Percentiles rank a stretch among this genome's conserved stretches.
Evolutionary conservation across 2,888 invertebrate genomes (phyloP).

Genomic region (Macaria liturata): DNA sequence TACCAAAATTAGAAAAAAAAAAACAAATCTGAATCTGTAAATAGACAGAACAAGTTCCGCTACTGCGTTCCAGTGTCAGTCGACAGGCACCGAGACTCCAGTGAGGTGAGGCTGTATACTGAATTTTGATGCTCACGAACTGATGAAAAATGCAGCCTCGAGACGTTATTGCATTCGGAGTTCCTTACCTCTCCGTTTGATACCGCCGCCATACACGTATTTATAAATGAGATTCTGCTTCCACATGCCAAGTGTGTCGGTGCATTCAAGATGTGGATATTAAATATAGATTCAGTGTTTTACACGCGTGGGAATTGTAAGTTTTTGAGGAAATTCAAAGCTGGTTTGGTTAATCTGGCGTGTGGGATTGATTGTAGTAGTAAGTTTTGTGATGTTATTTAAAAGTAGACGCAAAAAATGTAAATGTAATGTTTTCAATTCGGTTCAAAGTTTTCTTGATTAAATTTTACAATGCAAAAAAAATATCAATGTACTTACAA

Average conservation of each 20-base stretch:
- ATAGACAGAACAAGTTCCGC: not conserved
- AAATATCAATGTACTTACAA: too few species aligned
- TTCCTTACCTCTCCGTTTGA: conserved; percentile 25
- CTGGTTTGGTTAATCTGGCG: too few species aligned
- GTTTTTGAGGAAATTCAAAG: too few species aligned
- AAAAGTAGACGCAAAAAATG: too few species aligned
- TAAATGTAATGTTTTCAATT: too few species aligned
- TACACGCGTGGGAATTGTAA: too few species aligned
- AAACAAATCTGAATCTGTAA: too few species aligned
- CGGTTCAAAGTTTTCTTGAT: too few species aligned
- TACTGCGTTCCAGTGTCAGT: not conserved
- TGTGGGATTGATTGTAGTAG: too few species aligned
- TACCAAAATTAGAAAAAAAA: too few species aligned
- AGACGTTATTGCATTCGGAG: conserved; percentile 43
- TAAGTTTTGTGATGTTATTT: too few species aligned
- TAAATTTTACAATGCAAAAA: too few species aligned
- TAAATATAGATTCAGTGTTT: not conserved
- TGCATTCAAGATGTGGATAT: not conserved
- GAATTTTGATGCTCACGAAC: conserved; percentile 44
- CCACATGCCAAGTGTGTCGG: conserved; percentile 1
- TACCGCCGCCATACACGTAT: conserved; percentile 18
- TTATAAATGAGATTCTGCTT: conserved; percentile 14
- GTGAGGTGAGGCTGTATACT: conserved; percentile 34
- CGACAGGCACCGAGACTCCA: conserved; percentile 26
- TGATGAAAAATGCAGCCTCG: conserved; percentile 54